Conservation (phyloP, 2,888 invertebrate genomes). For the Lymantria dispar region DNA sequence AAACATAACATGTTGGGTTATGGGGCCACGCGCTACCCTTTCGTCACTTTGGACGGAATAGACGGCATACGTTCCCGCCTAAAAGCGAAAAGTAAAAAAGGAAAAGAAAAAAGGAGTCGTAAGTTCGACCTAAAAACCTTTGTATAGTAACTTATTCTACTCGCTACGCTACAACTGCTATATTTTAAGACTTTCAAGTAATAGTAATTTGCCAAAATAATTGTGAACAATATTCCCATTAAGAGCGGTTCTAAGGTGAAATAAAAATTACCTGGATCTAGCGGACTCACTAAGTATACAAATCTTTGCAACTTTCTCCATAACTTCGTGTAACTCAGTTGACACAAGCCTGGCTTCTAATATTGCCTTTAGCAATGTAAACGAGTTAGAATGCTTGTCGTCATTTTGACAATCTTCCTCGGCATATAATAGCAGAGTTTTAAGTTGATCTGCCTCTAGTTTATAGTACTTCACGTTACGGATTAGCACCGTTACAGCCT, state of each 20-base stretch:
- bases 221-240: no score
- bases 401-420: conserved; percentile 95
- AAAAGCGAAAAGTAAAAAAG: no score
- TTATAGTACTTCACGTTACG: conserved; percentile 89
- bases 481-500: conserved; percentile 91
- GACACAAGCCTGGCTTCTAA: conserved; percentile 88
- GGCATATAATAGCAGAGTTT: conserved; percentile 91
- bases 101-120: no score
- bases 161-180: no score
- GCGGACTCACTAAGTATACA: conserved; percentile 89
- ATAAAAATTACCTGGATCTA: conserved; percentile 57
- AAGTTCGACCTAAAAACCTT: no score
- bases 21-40: no score
- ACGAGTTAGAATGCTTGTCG: conserved; percentile 93
- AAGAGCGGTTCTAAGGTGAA: background rate
- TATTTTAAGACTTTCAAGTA: no score
- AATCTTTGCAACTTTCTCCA: conserved; percentile 90
- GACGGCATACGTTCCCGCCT: no score
- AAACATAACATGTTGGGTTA: no score
- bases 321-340: conserved; percentile 89
- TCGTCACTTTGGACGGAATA: no score
- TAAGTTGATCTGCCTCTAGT: conserved; percentile 88
- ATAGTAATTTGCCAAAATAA: no score
- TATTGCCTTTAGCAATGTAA: conserved; percentile 92
- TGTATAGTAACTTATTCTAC: no score